Percentiles rank a stretch among this genome's conserved stretches.
These are phyloP conservation scores for Hylyphantes graminicola DNA, from an alignment of 1,140 invertebrate genomes.

Conservation along the genomic window DNA sequence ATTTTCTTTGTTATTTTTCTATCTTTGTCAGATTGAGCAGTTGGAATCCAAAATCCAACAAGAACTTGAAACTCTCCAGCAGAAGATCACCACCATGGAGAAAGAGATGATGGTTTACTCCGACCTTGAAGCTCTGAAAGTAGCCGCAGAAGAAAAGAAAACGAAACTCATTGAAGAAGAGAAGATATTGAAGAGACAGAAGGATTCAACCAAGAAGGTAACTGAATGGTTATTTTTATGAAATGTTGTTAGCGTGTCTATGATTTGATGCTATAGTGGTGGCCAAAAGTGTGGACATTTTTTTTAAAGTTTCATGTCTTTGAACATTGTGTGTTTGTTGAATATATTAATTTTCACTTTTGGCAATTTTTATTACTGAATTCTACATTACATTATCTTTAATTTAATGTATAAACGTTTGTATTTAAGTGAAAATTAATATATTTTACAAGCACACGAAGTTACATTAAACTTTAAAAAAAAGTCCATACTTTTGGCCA, in stretches of 20 bases:
- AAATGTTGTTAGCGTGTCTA: too few species aligned
- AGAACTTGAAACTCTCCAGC: conserved; percentile 70
- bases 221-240: neutral
- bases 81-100: conserved; percentile 71
- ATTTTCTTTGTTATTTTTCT: neutral
- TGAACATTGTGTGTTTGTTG: too few species aligned
- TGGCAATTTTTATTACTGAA: too few species aligned
- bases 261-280: too few species aligned
- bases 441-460: too few species aligned
- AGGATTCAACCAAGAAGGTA: conserved; percentile 63
- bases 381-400: too few species aligned
- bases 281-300: too few species aligned
- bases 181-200: conserved; percentile 67
- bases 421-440: too few species aligned
- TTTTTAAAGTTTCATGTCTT: neutral
- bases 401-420: too few species aligned
- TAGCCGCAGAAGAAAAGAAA: conserved; percentile 70
- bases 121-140: conserved; percentile 70
- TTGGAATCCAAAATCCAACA: conserved; percentile 72
- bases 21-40: conserved; percentile 69
- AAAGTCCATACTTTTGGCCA: too few species aligned
- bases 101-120: conserved; percentile 70
- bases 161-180: conserved; percentile 69
- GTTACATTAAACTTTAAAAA: too few species aligned
- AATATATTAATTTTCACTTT: too few species aligned